These are phyloP conservation scores for Monarcha castaneiventris DNA, from an alignment of 2,113 vertebrate species.

Conservation along the genomic window DNA sequence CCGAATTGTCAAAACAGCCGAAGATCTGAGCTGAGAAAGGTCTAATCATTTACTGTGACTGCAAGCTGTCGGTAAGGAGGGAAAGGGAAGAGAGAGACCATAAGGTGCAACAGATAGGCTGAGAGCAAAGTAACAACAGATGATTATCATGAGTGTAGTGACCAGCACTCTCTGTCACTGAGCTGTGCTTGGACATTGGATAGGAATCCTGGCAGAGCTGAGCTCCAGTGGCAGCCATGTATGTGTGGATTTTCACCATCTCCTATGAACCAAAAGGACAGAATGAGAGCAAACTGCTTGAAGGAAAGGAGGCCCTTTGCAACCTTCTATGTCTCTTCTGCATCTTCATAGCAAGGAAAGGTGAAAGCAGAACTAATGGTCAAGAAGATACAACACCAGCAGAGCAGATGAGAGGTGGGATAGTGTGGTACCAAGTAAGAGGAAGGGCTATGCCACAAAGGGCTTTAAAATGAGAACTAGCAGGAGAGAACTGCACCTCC, in stretches of 20 bases:
- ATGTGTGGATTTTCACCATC: background rate
- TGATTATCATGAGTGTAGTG: background rate
- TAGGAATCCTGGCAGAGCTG: background rate
- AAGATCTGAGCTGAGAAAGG: background rate
- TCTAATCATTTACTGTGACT: background rate
- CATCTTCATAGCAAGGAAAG: background rate
- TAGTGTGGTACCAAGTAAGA: background rate
- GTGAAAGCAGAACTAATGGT: background rate
- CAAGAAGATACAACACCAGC: background rate
- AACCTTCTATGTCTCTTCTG: background rate
- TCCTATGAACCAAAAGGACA: background rate
- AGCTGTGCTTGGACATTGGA: background rate
- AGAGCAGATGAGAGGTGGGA: background rate
- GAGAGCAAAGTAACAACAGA: background rate
- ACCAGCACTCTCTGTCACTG: background rate
- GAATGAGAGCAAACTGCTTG: background rate
- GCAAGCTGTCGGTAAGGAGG: background rate
- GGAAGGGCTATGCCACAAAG: background rate
- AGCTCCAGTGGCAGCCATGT: background rate
- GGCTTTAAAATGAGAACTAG: background rate
- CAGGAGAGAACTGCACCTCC: background rate
- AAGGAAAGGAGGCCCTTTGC: background rate
- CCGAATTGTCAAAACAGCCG: background rate
- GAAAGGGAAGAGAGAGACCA: background rate
- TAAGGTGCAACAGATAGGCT: background rate